These are phyloP conservation scores for Hyperoodon ampullatus DNA, from an alignment of 2,113 vertebrate species.

Conservation along the genomic window DNA sequence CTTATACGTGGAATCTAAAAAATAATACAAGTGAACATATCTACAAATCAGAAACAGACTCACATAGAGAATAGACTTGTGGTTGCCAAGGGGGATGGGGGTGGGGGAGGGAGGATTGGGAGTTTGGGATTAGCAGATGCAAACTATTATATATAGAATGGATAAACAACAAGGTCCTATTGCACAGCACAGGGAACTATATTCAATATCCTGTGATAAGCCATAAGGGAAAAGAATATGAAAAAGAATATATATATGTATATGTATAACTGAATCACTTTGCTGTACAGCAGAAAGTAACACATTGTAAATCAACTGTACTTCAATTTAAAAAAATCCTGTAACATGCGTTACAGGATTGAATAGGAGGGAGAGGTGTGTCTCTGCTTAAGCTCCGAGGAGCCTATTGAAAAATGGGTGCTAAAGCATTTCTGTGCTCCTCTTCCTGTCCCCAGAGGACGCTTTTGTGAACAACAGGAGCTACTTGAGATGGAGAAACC, in stretches of 20 bases:
- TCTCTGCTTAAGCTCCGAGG: neutral
- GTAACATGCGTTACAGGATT: neutral
- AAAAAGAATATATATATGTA: neutral
- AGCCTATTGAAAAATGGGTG: neutral
- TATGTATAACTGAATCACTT: neutral
- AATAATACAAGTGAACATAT: neutral
- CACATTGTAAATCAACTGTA: neutral
- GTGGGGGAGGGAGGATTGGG: neutral
- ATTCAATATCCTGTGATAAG: neutral
- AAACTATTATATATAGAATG: neutral
- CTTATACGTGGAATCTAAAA: neutral
- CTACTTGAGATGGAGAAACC: neutral
- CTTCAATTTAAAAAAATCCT: neutral
- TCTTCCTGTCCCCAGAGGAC: neutral
- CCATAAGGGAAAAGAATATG: neutral
- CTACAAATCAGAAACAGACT: neutral
- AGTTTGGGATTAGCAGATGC: neutral
- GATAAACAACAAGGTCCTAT: neutral
- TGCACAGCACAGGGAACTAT: neutral
- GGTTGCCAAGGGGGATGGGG: no score
- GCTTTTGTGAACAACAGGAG: neutral
- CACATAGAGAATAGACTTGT: neutral
- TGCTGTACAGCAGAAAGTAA: neutral
- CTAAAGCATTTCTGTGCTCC: neutral
- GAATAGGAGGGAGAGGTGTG: neutral